Percentiles rank a stretch among this genome's conserved stretches.
phyloP scores from a whole-genome alignment of 2,113 vertebrate species.

The Herpetotheres cachinnans region DNA sequence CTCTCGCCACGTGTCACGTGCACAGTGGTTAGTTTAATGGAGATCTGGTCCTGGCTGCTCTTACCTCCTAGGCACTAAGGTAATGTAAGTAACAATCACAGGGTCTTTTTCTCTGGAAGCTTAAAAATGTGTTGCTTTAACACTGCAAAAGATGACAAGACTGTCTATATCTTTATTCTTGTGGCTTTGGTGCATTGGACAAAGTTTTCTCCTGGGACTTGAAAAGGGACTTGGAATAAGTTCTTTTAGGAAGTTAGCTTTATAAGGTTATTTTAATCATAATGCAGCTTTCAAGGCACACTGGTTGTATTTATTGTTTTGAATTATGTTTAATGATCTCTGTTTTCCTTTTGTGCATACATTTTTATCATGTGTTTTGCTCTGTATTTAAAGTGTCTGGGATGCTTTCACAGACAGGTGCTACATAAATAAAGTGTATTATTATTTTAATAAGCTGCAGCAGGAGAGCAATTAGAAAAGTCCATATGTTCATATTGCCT shows the following conservation, averaged over 20 bases:
- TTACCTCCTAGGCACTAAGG: neutral
- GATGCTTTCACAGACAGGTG: neutral
- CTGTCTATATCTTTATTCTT: neutral
- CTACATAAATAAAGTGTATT: neutral
- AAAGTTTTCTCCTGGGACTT: neutral
- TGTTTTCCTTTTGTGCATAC: neutral
- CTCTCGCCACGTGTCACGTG: accelerated
- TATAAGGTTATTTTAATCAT: neutral
- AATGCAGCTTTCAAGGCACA: neutral
- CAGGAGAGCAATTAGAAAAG: neutral
- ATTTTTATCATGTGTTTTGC: neutral
- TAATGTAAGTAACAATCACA: neutral
- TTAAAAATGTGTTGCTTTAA: neutral
- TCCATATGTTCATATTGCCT: neutral
- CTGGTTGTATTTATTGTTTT: neutral
- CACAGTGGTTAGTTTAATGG: neutral
- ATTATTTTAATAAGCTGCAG: neutral
- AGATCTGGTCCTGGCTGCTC: neutral
- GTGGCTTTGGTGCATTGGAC: neutral
- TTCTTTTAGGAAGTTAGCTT: neutral
- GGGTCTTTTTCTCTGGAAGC: neutral
- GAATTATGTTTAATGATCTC: neutral
- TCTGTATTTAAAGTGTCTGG: neutral
- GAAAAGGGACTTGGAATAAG: neutral
- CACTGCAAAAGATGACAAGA: neutral